phyloP scores from a whole-genome alignment of 2,888 invertebrate genomes.

The Portevinia maculata region DNA sequence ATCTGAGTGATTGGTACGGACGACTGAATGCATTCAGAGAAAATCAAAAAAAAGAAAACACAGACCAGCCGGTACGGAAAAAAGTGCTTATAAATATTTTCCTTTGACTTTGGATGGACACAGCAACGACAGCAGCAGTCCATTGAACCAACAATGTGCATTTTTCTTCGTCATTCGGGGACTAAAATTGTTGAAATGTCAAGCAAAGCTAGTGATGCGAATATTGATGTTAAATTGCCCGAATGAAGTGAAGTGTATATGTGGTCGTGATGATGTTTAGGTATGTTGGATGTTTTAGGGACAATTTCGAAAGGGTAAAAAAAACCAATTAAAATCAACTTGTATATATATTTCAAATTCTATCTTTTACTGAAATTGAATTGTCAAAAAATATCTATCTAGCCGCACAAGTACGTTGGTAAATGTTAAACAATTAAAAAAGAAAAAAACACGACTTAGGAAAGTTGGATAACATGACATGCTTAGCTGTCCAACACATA shows the following conservation, averaged over 20 bases:
- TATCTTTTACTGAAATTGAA: not conserved
- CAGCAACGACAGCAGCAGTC: conserved; percentile 9
- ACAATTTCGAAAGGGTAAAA: conserved; percentile 2
- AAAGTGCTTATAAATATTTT: conserved; percentile 53
- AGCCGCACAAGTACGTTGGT: no score
- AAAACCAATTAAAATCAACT: not conserved
- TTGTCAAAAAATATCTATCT: no score
- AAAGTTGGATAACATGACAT: no score
- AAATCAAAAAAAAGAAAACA: conserved; percentile 13
- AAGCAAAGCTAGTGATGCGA: conserved; percentile 46
- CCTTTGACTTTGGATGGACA: conserved; percentile 54
- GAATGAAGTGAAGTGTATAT: conserved; percentile 21
- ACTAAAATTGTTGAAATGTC: conserved; percentile 35
- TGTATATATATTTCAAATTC: not conserved
- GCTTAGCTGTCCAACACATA: no score
- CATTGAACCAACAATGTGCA: conserved; percentile 56
- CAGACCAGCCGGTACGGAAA: conserved; percentile 3
- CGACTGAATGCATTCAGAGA: conserved; percentile 57
- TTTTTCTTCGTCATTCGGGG: conserved; percentile 38
- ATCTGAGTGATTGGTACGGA: conserved; percentile 61
- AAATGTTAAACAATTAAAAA: no score
- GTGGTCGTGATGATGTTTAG: conserved; percentile 25
- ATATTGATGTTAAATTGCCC: conserved; percentile 55
- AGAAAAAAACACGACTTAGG: no score
- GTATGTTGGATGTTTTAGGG: conserved; percentile 4